A percentile compares a stretch with the other conserved stretches of the same genome.
Conservation (phyloP, 2,888 invertebrate genomes). For the Candidula unifasciata region DNA sequence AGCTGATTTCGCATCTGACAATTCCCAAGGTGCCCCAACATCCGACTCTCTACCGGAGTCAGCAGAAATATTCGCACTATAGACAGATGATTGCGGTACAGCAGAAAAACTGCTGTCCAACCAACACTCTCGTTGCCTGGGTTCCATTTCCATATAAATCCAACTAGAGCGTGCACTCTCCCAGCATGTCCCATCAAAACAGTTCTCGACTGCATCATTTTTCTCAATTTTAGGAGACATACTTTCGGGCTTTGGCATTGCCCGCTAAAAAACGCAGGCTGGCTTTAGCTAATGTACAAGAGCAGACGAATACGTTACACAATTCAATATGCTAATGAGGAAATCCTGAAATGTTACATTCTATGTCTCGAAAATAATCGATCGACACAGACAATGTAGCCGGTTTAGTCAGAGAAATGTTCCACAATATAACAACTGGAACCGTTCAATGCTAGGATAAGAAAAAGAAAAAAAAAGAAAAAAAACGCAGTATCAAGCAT, state of each 20-base stretch:
- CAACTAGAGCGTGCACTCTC: conserved; percentile 57
- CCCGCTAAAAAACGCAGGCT: neutral
- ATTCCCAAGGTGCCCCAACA: neutral
- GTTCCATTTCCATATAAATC: conserved; percentile 59
- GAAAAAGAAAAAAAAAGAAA: too few species aligned
- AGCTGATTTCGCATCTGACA: neutral
- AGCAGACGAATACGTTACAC: too few species aligned
- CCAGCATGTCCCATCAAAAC: conserved; percentile 48
- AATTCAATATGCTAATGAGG: too few species aligned
- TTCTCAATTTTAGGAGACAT: neutral
- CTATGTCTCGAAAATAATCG: too few species aligned
- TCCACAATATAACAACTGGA: too few species aligned
- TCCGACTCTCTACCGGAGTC: neutral
- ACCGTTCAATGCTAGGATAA: too few species aligned
- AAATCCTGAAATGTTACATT: too few species aligned
- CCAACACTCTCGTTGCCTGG: conserved; percentile 22
- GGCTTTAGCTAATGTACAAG: too few species aligned
- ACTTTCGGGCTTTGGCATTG: neutral
- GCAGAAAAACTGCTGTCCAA: neutral
- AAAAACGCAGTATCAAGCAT: too few species aligned
- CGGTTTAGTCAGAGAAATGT: too few species aligned
- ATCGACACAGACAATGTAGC: too few species aligned
- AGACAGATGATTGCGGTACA: neutral
- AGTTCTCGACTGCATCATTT: neutral
- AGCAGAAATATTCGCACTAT: neutral